phyloP scores from a whole-genome alignment of 2,888 invertebrate species.

The Stictocephala bisonia region DNA sequence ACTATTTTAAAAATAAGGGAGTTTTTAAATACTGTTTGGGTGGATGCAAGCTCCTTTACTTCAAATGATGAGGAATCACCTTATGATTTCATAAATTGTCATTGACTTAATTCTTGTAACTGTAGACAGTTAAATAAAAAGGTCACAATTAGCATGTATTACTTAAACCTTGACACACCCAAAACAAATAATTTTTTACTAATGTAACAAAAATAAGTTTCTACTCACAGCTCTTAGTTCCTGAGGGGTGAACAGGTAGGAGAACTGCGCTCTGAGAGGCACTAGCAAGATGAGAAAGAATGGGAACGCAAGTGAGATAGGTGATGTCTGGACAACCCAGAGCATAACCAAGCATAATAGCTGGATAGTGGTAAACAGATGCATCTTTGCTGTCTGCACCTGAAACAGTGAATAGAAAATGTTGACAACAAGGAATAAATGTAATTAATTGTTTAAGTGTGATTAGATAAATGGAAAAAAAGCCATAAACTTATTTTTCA shows the following conservation, averaged over 20 bases:
- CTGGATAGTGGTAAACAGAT: slow-evolving; percentile 90
- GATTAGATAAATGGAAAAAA: slow-evolving; percentile 20
- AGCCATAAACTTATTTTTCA: slow-evolving; percentile 16
- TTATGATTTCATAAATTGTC: too few species aligned
- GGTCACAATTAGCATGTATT: too few species aligned
- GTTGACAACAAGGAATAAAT: slow-evolving; percentile 1
- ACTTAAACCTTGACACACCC: too few species aligned
- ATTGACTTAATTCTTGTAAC: too few species aligned
- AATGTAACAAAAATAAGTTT: slow-evolving; percentile 44
- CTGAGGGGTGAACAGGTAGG: slow-evolving; percentile 78
- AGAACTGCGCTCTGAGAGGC: slow-evolving; percentile 82
- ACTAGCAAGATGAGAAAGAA: slow-evolving; percentile 94
- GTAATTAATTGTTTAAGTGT: too few species aligned
- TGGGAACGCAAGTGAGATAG: slow-evolving; percentile 90
- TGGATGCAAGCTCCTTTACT: too few species aligned
- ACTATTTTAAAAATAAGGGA: too few species aligned
- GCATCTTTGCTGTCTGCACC: slow-evolving; percentile 93
- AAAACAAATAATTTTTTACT: too few species aligned
- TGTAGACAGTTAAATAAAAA: too few species aligned
- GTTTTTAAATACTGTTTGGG: too few species aligned
- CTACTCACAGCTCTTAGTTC: slow-evolving; percentile 86
- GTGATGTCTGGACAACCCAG: slow-evolving; percentile 91
- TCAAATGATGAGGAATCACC: too few species aligned
- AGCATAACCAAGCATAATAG: slow-evolving; percentile 79
- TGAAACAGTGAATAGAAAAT: slow-evolving; percentile 63